Evolutionary conservation across 2,888 invertebrate genomes (phyloP).

Genomic region (Synergus gifuensis): DNA sequence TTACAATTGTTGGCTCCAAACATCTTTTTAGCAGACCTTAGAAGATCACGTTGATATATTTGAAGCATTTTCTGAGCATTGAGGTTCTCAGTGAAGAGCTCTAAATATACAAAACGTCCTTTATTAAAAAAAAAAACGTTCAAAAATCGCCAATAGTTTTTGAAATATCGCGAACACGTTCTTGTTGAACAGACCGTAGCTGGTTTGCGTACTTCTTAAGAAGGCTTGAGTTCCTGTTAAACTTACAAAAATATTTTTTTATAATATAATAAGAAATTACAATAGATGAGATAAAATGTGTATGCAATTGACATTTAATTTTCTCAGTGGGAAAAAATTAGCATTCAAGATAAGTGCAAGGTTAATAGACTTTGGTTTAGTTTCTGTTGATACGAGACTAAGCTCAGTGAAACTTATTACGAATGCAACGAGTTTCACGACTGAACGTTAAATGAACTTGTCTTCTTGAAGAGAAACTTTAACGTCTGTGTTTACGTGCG

Average conservation of each 20-base stretch:
- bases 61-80: too few species aligned
- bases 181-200: too few species aligned
- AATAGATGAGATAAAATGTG: too few species aligned
- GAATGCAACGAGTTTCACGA: constrained; percentile 55
- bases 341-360: background rate
- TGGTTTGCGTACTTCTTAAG: background rate
- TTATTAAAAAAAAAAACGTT: too few species aligned
- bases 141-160: too few species aligned
- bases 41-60: too few species aligned
- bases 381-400: background rate
- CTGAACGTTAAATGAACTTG: constrained; percentile 58
- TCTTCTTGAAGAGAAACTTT: constrained; percentile 57
- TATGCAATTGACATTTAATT: background rate
- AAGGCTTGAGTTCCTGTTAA: background rate
- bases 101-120: too few species aligned
- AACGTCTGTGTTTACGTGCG: constrained; percentile 56
- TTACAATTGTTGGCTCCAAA: background rate
- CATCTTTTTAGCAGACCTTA: too few species aligned
- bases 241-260: too few species aligned
- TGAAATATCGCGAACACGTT: too few species aligned
- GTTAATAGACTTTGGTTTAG: background rate
- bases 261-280: too few species aligned
- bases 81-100: too few species aligned
- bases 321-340: background rate
- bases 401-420: constrained; percentile 53